Base-by-base conservation (phyloP, 2,797 vertebrate genomes). In the Saxicola maurus region DNA sequence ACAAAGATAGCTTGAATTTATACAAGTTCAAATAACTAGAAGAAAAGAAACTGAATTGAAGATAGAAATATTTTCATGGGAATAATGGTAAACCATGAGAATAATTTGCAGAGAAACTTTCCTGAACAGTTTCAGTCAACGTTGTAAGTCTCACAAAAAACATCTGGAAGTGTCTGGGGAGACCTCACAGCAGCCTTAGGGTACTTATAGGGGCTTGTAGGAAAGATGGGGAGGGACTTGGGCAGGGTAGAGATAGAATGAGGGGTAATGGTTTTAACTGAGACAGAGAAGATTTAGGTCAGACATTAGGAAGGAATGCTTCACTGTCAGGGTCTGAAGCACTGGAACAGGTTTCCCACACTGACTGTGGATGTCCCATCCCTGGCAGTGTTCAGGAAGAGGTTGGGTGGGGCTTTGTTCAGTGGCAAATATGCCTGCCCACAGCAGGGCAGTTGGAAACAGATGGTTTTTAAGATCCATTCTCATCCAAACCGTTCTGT, bases 191-290 rank as follows among this genome's bases (percentile, higher is more conserved):
- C 7, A 11, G 18, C 27, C n/a, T 82, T 48, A 20, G 30, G 15
- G 28, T 45, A 45, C 11, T 20, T 57, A 24, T 2, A 71, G 23
- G 30, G 9, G 1, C 28, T 11, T 53, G 28, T 9, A 79, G 25
- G 17, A 71, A 55, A 65, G n/a, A 48, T 19, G 23, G 17, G 13
- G 23, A 61, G 23, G 28, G 28, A 9, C 13, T 48, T 20, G 55
- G 8, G 18, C 14, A 43, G 5, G 10, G 0, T 18, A 57, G 33
- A 8, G 14, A 16, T 21, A 56, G 25, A 56, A 48, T 3, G 2
- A 48, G 5, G 9, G 4, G 2, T 46, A 37, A 7, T 0, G 1
- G 7, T 38, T 56, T 59, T 20, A 73, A 42, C 12, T 56, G 51
- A 33, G 49, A 64, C 17, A 13, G 1, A 15, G 21, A 48, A 27